Base-by-base conservation (phyloP, 2,113 vertebrate genomes). In the Cryptotis parvus region DNA sequence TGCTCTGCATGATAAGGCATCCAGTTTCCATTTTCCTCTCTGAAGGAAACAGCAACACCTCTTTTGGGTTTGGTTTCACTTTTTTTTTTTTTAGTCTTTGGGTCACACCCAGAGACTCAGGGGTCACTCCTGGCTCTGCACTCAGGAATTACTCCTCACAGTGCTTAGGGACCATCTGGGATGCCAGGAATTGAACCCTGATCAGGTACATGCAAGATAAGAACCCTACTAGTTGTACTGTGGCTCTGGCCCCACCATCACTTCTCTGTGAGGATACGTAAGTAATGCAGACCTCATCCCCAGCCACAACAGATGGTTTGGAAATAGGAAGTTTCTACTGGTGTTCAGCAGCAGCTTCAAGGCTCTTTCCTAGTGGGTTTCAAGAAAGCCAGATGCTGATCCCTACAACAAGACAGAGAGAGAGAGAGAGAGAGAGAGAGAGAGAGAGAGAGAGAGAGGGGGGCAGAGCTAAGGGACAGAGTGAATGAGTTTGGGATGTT, bases 311-410 rank as follows among this genome's bases (percentile, higher is more conserved):
- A 1, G 22, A 31, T 87, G 52, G 41, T 74, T 94, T 91, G 37
- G 22, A 69, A 63, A 84, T 41, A 43, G 39, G 20, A 18, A 35
- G 74, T 61, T 77, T 58, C 55, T 58, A 2, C 4, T 18, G 15
- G 8, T 69, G 73, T 29, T 45, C 84, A 83, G 39, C 29, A 76
- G 18, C 43, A 20, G 49, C 58, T 82, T 81, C 80, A 89, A 92
- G 24, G 37, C 7, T 66, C 65, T 89, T 79, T 89, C 72, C 41
- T 83, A 16, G 22, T 78, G n/a, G 41, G 69, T n/a, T 37, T 73
- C 78, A 89, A 96, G 55, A 58, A 58, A 58, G 55, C 55, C 7
- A 8, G 20, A 31, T 31, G 27, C 26, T 9, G 63, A 31, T 8
- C 26, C 29, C 22, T 65, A 65, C 26, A 65, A 65, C 7, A 12